phyloP scores from a whole-genome alignment of 2,888 invertebrate species.

The Ypsolopha sequella region DNA sequence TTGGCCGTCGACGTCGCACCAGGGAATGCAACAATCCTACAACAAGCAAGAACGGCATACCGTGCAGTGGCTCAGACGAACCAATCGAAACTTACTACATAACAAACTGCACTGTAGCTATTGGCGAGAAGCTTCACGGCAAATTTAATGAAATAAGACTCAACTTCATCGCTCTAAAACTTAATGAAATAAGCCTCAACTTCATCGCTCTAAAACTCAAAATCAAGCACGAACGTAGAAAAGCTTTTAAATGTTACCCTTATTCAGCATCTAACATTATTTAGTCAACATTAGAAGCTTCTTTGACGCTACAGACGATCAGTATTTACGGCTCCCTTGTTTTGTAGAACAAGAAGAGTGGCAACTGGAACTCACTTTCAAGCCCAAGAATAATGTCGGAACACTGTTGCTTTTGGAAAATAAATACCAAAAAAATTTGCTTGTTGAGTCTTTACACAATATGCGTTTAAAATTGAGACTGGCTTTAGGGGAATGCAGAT shows the following conservation, averaged over 20 bases:
- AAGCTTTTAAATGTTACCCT: conserved; percentile 28
- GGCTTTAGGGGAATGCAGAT: conserved; percentile 25
- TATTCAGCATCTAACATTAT: conserved; percentile 40
- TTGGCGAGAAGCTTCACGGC: conserved; percentile 57
- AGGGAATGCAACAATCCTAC: conserved; percentile 56
- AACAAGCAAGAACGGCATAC: conserved; percentile 47
- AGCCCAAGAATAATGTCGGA: conserved; percentile 40
- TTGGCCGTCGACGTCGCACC: conserved; percentile 41
- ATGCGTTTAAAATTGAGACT: conserved; percentile 47
- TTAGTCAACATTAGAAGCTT: conserved; percentile 47
- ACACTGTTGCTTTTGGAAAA: conserved; percentile 40
- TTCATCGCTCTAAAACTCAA: conserved; percentile 45
- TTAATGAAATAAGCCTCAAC: conserved; percentile 50
- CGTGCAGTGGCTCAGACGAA: conserved; percentile 46
- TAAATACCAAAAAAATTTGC: conserved; percentile 27
- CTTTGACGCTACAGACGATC: conserved; percentile 34
- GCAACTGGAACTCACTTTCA: conserved; percentile 45
- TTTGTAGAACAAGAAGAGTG: conserved; percentile 41
- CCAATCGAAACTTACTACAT: conserved; percentile 48
- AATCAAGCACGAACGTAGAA: conserved; percentile 20
- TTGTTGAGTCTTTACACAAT: conserved; percentile 43
- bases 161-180: conserved; percentile 50
- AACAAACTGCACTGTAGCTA: conserved; percentile 42
- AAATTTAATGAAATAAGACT: conserved; percentile 55
- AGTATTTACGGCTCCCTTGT: conserved; percentile 50